Evolutionary conservation across 37 sponge, comb jelly and placozoan species (phyloP), one percentile per base, ranked within the genome.

Genomic region (Haliclona indistincta): DNA sequence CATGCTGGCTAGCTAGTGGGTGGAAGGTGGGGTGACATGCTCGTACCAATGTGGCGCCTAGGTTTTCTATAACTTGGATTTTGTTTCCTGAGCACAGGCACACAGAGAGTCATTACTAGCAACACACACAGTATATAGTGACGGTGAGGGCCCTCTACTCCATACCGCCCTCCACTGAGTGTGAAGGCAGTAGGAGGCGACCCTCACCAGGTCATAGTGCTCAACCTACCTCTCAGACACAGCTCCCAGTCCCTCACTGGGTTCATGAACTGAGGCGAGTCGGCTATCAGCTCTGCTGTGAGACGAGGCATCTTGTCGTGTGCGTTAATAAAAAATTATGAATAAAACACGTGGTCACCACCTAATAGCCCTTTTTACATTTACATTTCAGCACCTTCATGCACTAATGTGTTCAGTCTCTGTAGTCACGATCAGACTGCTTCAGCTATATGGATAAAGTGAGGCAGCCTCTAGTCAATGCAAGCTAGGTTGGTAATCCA

Each of bases 31-130:
- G 49, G 8, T 8, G 49, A 13, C 49, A 47, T 47, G 60, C 39
- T 13, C 86, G 36, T 89, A 96, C 96, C 89, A 94, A 89, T 30
- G 98, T 92, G 54, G 86, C 90, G 29, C 96, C 98, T 39, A 97
- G 85, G 54, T 97, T 97, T 75, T 97, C 98, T 71, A 97, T 84
- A 45, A 95, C 93, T 43, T 93, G 83, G 75, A 97, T 97, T 84
- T 91, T 94, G 84, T 96, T 96, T 43, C 90, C 96, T 96, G 56
- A 47, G 38, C 69, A 73, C 22, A 47, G 51, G 51, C 51, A 47
- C 10, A 17, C 15, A 47, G 51, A 17, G 51, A 47, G 51, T 47
- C 15, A 47, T 10, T 47, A 47, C 15, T 17, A 47, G 10, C 15
- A 47, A 17, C 33, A 75, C 52, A 70, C 71, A 70, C 52, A 28